Conservation (phyloP, 2,888 invertebrate genomes). For the Masnerella sp. region DNA sequence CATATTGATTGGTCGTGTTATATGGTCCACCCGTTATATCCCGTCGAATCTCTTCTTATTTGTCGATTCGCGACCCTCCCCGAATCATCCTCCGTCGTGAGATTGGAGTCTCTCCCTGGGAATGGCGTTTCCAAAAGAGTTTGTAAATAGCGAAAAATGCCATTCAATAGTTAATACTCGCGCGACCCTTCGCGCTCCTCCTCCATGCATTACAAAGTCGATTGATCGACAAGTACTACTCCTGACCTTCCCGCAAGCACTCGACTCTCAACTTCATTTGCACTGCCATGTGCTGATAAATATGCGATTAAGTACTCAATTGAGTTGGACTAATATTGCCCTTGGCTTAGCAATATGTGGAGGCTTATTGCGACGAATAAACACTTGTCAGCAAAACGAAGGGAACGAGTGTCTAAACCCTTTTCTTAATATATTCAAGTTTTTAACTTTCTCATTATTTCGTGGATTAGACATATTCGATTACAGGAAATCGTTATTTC, state of each 20-base stretch:
- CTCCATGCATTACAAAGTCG: slow-evolving; percentile 47
- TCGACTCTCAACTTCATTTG: slow-evolving; percentile 34
- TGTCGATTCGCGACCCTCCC: slow-evolving; percentile 21
- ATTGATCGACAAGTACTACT: slow-evolving; percentile 47
- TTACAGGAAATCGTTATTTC: no score
- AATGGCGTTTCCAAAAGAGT: slow-evolving; percentile 64
- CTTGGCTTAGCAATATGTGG: slow-evolving; percentile 17
- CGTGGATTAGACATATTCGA: no score
- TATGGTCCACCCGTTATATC: no score
- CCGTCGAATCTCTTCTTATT: slow-evolving; percentile 46
- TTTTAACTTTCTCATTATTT: no score
- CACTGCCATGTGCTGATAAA: slow-evolving; percentile 42
- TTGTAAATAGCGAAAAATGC: slow-evolving; percentile 72
- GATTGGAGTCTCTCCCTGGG: slow-evolving; percentile 18
- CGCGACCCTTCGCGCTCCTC: slow-evolving; percentile 2
- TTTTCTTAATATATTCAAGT: no score
- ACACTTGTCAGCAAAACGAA: not conserved
- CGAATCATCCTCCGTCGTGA: slow-evolving; percentile 29
- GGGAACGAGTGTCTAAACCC: no score
- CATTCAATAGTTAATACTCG: slow-evolving; percentile 65
- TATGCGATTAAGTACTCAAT: slow-evolving; percentile 50
- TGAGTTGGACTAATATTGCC: slow-evolving; percentile 33
- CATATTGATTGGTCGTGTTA: no score
- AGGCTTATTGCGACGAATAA: not conserved
- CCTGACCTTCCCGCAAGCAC: slow-evolving; percentile 33